These are phyloP conservation scores for Pseudococcus viburni DNA, from an alignment of 2,888 invertebrate species.

Conservation along the genomic window DNA sequence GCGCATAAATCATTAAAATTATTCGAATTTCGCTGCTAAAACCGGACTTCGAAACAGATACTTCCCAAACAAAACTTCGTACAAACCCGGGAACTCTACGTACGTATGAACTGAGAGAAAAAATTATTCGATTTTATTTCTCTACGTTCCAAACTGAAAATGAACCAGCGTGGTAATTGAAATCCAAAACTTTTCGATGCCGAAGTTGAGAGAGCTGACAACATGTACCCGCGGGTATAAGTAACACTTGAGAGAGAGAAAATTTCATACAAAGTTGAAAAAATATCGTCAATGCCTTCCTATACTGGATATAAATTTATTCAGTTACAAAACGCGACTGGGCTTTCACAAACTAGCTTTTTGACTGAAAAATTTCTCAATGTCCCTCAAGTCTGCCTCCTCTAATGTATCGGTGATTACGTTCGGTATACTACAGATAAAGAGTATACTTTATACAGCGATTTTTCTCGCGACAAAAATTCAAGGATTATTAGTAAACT, in stretches of 20 bases:
- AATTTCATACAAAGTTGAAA: not conserved
- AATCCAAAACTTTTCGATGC: not conserved
- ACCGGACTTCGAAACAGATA: too few relatives aligned
- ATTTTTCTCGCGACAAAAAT: not conserved
- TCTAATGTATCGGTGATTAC: not conserved
- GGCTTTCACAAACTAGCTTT: not conserved
- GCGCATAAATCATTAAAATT: too few relatives aligned
- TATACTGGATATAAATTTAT: not conserved
- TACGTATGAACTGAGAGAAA: not conserved
- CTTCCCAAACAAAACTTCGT: not conserved
- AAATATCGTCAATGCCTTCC: not conserved
- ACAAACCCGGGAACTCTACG: not conserved
- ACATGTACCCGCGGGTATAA: constrained; percentile 2
- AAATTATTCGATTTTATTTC: not conserved
- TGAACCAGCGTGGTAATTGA: not conserved
- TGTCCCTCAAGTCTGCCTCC: not conserved
- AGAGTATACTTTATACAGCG: not conserved
- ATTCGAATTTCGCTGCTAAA: too few relatives aligned
- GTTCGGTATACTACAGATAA: not conserved
- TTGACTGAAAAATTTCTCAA: not conserved
- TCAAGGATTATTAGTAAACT: constrained; percentile 6
- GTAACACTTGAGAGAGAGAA: not conserved
- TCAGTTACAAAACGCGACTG: not conserved
- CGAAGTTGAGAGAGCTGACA: not conserved
- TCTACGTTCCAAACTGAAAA: not conserved